These are phyloP conservation scores for Amniataba percoides DNA, from an alignment of 2,797 vertebrate genomes.

Conservation along the genomic window DNA sequence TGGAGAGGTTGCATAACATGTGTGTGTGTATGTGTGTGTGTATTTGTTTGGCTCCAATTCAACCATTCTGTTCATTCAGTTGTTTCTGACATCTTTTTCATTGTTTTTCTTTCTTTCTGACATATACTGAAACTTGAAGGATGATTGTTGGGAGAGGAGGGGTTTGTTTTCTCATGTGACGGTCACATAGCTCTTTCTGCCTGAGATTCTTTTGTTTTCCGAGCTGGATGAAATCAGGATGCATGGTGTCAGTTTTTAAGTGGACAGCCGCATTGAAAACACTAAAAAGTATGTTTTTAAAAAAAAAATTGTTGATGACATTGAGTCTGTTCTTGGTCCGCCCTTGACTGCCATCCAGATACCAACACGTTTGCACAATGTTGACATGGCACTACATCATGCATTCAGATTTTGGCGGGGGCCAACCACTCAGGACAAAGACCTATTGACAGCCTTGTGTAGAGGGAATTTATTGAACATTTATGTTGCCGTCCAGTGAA, in stretches of 20 bases:
- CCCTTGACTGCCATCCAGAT: conserved; percentile 6
- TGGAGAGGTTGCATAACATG: conserved; percentile 22
- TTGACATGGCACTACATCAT: conserved; percentile 17
- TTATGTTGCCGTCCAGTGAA: conserved; percentile 57
- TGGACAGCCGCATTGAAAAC: neutral
- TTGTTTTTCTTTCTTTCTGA: conserved; percentile 31
- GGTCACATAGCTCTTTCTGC: conserved; percentile 12
- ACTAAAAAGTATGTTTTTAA: conserved; percentile 17
- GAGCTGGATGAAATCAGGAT: conserved; percentile 43
- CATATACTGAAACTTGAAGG: conserved; percentile 39
- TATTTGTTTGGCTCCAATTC: conserved; percentile 28
- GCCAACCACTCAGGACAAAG: conserved; percentile 18
- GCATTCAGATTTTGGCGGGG: conserved; percentile 32
- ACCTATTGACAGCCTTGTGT: conserved; percentile 23
- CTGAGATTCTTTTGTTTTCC: conserved; percentile 11
- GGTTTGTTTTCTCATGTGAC: neutral
- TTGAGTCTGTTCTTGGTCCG: neutral
- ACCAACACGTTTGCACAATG: neutral
- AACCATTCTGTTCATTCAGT: conserved; percentile 35
- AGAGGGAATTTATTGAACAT: conserved; percentile 24
- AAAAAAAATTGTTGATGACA: neutral
- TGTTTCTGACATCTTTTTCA: conserved; percentile 25
- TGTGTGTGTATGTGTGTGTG: neutral
- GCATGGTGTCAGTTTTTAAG: conserved; percentile 26
- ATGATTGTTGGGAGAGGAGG: neutral